Percentiles rank a stretch among this genome's conserved stretches.
These are phyloP conservation scores for Lydus trimaculatus DNA, from an alignment of 2,888 invertebrate genomes.

Conservation along the genomic window DNA sequence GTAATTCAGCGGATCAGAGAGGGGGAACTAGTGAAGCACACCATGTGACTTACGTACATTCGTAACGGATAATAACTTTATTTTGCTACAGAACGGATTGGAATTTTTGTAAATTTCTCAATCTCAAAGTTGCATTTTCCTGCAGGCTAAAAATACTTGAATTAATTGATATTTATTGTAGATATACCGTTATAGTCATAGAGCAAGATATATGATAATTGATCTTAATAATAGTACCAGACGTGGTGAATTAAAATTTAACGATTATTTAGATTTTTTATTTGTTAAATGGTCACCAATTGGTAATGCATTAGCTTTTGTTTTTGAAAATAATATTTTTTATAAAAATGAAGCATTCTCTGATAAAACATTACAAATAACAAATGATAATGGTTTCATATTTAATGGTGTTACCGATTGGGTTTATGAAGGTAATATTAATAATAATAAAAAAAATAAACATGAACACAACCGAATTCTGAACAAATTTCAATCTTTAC, in stretches of 20 bases:
- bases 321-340: constrained; percentile 78
- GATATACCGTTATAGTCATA: constrained; percentile 82
- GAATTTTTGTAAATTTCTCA: not conserved
- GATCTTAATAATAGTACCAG: constrained; percentile 65
- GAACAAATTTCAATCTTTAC: not conserved
- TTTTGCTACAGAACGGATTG: too few relatives aligned
- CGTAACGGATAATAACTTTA: too few relatives aligned
- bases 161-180: constrained; percentile 53
- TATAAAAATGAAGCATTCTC: constrained; percentile 66
- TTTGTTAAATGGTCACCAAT: constrained; percentile 80
- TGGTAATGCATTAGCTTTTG: constrained; percentile 76
- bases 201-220: constrained; percentile 76
- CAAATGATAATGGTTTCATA: constrained; percentile 60
- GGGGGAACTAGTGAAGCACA: too few relatives aligned
- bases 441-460: not conserved
- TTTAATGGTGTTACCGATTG: constrained; percentile 91
- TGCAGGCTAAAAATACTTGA: not conserved
- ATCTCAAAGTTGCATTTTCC: not conserved
- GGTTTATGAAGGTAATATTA: constrained; percentile 89
- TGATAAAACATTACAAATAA: constrained; percentile 65
- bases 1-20: too few relatives aligned
- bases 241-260: constrained; percentile 52
- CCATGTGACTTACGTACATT: too few relatives aligned
- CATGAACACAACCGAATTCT: not conserved
- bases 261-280: constrained; percentile 65